A percentile compares a stretch with the other conserved stretches of the same genome.
phyloP scores from a whole-genome alignment of 1,140 invertebrate genomes.

The Dendrolimus kikuchii region DNA sequence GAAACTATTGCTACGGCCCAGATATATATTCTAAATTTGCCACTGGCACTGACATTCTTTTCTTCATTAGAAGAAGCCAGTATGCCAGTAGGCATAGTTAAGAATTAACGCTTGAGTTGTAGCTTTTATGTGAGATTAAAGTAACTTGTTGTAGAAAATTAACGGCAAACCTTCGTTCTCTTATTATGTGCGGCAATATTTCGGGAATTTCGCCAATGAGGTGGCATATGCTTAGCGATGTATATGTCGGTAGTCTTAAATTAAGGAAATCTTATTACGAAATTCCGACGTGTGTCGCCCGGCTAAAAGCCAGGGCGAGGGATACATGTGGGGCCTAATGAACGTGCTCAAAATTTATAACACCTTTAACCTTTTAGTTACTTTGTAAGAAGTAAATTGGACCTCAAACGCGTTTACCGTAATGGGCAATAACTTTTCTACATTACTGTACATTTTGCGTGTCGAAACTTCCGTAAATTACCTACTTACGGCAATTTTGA shows the following conservation, averaged over 20 bases:
- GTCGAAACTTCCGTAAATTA: too few species aligned
- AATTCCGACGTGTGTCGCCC: conserved; percentile 62
- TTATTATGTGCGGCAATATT: conserved; percentile 3
- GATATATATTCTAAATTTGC: too few species aligned
- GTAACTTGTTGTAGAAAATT: too few species aligned
- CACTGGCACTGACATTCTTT: too few species aligned
- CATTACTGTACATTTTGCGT: not conserved
- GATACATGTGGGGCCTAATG: conserved; percentile 46
- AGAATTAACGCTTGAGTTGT: too few species aligned
- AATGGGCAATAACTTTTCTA: conserved; percentile 24
- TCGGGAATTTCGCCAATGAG: conserved; percentile 25
- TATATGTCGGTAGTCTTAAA: conserved; percentile 39
- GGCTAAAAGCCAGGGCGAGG: conserved; percentile 48
- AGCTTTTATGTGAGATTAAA: too few species aligned
- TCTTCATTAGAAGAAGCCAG: too few species aligned
- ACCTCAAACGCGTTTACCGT: conserved; percentile 35
- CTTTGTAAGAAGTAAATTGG: conserved; percentile 44
- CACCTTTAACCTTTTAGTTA: conserved; percentile 49
- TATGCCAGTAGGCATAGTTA: too few species aligned
- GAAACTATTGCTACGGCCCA: too few species aligned
- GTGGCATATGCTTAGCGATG: conserved; percentile 11
- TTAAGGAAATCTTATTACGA: conserved; percentile 67
- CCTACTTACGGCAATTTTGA: too few species aligned
- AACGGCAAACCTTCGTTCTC: too few species aligned
- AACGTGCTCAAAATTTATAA: conserved; percentile 66